A percentile compares a stretch with the other conserved stretches of the same genome.
These are phyloP conservation scores for Euproctis similis DNA, from an alignment of 2,888 invertebrate species.

Conservation along the genomic window DNA sequence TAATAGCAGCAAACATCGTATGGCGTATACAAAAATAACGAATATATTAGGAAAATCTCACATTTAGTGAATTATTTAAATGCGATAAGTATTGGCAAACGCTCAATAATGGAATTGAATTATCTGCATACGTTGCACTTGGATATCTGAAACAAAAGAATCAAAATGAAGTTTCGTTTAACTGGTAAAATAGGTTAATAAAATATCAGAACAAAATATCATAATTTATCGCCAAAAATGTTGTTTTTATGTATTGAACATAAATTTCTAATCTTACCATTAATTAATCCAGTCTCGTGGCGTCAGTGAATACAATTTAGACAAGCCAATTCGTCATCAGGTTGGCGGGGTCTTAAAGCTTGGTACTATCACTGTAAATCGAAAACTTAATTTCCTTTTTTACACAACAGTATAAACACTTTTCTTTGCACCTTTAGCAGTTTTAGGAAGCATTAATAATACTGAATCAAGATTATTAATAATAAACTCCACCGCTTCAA, in stretches of 20 bases:
- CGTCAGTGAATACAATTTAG: constrained; percentile 39
- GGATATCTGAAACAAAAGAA: constrained; percentile 65
- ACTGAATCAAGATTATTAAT: constrained; percentile 43
- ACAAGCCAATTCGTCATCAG: constrained; percentile 33
- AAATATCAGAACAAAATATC: constrained; percentile 38
- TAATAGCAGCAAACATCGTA: constrained; percentile 34
- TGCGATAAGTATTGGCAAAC: constrained; percentile 26
- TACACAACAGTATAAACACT: constrained; percentile 25
- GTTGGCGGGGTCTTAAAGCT: constrained; percentile 37
- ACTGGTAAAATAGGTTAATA: constrained; percentile 54
- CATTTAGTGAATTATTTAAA: constrained; percentile 23
- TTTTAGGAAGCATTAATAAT: constrained; percentile 26
- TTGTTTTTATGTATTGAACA: constrained; percentile 41
- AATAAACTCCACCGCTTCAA: constrained; percentile 37
- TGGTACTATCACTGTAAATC: constrained; percentile 33
- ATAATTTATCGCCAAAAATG: constrained; percentile 12
- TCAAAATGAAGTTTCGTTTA: constrained; percentile 64
- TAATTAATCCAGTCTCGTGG: constrained; percentile 27
- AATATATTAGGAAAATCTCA: constrained; percentile 23
- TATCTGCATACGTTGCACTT: constrained; percentile 28
- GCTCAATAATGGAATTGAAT: constrained; percentile 28
- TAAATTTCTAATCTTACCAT: constrained; percentile 32
- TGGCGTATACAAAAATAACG: constrained; percentile 18
- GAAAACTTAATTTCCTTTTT: constrained; percentile 67
- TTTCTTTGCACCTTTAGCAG: constrained; percentile 22